Base-by-base conservation (phyloP, 2,797 vertebrate species). In the Nannoperca obscura region DNA sequence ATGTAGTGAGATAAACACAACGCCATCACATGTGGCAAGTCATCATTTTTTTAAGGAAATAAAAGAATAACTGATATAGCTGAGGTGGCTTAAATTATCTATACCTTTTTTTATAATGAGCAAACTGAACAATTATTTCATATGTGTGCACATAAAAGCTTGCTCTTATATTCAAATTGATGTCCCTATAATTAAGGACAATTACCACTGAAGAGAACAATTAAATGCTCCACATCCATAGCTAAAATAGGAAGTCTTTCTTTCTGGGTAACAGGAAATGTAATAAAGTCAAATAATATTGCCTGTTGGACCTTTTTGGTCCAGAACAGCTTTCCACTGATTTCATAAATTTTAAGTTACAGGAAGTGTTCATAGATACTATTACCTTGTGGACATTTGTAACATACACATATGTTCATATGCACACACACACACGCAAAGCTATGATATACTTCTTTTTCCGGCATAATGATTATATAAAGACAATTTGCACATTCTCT, bases 381-480 rank as follows among this genome's bases (percentile, higher is more conserved):
- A 20, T 66, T 55, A 72, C 55, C 11, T 34, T 67, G 24, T 20
- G 7, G 20, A 55, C 30, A 47, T 42, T 12, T 44, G 6, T 52
- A 54, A 59, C 10, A 40, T 55, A 66, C 63, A 49, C 38, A 78
- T 58, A 82, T 22, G 68, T 40, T 47, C 64, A 65, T 20, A 58
- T n/a, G 15, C 27, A 44, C 38, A 60, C 20, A 61, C 22, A 32
- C 30, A 59, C 20, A 61, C 22, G 72, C 68, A 84, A 53, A 78
- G 17, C 52, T 19, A 76, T 42, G 54, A 82, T 55, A 14, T 47
- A 36, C 19, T 42, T 76, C 70, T 82, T 59, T 80, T 67, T 49
- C 30, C 66, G 61, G 59, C n/a, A 64, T 52, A 69, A 84, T 67
- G 63, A 86, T 82, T 76, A 83, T 72, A 65, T 55, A 76, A 88